Evolutionary conservation across 2,797 vertebrate genomes (phyloP).

Genomic region (Dicrostonyx torquatus): DNA sequence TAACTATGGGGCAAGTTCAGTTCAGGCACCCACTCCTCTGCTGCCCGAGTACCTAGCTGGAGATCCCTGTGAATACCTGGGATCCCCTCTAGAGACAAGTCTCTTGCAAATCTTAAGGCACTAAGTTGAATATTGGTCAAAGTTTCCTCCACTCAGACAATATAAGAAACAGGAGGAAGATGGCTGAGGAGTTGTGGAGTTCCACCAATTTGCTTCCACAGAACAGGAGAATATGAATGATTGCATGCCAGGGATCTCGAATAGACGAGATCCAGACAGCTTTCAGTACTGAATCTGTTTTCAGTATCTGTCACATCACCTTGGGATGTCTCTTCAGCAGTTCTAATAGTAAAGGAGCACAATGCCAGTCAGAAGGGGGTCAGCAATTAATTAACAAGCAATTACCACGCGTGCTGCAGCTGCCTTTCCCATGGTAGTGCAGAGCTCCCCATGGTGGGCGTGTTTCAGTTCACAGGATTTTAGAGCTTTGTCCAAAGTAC

Average conservation of each 20-base stretch:
- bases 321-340: neutral
- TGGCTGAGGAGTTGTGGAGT: neutral
- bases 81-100: too few relatives aligned
- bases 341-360: neutral
- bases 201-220: neutral
- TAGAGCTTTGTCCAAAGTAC: slow-evolving; percentile 6
- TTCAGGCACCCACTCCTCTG: too few relatives aligned
- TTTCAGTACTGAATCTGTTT: slow-evolving; percentile 30
- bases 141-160: neutral
- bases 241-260: neutral
- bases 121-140: neutral
- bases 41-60: too few relatives aligned
- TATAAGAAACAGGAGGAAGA: neutral
- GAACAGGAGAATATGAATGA: neutral
- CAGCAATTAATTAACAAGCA: neutral
- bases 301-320: neutral
- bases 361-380: neutral
- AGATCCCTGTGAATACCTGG: too few relatives aligned
- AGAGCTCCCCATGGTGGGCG: neutral
- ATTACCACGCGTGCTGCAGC: neutral
- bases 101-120: too few relatives aligned
- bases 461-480: neutral
- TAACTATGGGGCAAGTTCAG: too few relatives aligned
- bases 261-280: neutral
- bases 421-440: neutral